A percentile compares a stretch with the other conserved stretches of the same genome.
Evolutionary conservation across 2,113 vertebrate genomes (phyloP).

Genomic region (Maccullochella peelii): DNA sequence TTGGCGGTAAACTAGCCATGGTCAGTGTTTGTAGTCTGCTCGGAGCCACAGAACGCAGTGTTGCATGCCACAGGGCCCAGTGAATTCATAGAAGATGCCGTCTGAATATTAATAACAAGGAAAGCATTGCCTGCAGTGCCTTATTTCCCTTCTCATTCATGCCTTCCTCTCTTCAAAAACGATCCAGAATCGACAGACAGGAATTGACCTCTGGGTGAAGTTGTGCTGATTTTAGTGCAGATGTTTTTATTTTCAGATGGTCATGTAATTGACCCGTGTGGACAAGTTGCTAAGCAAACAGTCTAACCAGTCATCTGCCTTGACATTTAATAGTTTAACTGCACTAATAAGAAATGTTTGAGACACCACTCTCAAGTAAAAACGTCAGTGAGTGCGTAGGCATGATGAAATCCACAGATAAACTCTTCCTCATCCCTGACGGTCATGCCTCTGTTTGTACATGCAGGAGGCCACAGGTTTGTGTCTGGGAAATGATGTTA

Average conservation of each 20-base stretch:
- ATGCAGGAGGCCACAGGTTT: slow-evolving; percentile 43
- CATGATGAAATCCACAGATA: slow-evolving; percentile 43
- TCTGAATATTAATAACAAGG: slow-evolving; percentile 75
- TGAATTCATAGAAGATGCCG: slow-evolving; percentile 59
- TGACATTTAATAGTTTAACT: slow-evolving; percentile 31
- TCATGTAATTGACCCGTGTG: slow-evolving; percentile 6
- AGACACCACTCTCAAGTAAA: slow-evolving; percentile 15
- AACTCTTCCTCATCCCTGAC: slow-evolving; percentile 32
- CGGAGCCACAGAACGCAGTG: slow-evolving; percentile 44
- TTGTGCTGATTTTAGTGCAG: slow-evolving; percentile 19
- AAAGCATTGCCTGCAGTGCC: slow-evolving; percentile 33
- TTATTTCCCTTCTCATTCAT: slow-evolving; percentile 49
- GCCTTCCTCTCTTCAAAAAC: slow-evolving; percentile 39
- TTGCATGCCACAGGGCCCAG: slow-evolving; percentile 53
- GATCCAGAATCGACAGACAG: slow-evolving; percentile 11
- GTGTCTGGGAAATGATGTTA: slow-evolving; percentile 63
- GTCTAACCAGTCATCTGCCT: slow-evolving; percentile 6
- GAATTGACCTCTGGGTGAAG: slow-evolving; percentile 36
- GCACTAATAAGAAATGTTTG: slow-evolving; percentile 11
- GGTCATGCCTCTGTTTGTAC: slow-evolving; percentile 46
- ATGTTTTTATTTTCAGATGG: background rate
- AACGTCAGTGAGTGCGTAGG: slow-evolving; percentile 1
- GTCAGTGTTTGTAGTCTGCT: slow-evolving; percentile 59
- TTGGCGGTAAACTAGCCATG: slow-evolving; percentile 69
- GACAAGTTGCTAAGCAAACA: background rate